phyloP scores from a whole-genome alignment of 2,888 invertebrate species.

The Nymphalis polychloros region DNA sequence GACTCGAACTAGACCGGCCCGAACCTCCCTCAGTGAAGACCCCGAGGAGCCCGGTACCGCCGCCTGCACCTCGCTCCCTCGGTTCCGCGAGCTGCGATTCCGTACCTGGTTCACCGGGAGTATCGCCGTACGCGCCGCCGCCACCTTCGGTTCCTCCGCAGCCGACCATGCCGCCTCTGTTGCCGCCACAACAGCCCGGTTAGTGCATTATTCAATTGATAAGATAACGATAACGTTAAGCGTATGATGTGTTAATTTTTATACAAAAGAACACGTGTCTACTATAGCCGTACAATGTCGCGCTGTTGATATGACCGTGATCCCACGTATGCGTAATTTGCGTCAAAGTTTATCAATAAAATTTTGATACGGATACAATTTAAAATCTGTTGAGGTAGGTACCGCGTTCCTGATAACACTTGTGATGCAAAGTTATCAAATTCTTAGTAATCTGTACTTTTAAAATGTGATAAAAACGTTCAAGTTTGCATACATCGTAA shows the following conservation, averaged over 20 bases:
- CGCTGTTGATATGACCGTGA: slow-evolving; percentile 9
- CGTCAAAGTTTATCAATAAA: slow-evolving; percentile 17
- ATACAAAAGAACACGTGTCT: slow-evolving; percentile 7
- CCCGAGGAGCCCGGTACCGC: slow-evolving; percentile 64
- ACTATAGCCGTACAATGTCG: slow-evolving; percentile 23
- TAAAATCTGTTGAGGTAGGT: slow-evolving; percentile 23
- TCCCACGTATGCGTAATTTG: slow-evolving; percentile 11
- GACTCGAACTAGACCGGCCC: slow-evolving; percentile 72
- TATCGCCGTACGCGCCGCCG: slow-evolving; percentile 69
- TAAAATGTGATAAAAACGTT: not conserved
- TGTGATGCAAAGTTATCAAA: not conserved
- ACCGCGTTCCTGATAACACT: not conserved
- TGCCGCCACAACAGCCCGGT: slow-evolving; percentile 76
- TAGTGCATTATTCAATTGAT: slow-evolving; percentile 47
- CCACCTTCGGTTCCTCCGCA: slow-evolving; percentile 83
- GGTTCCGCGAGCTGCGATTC: slow-evolving; percentile 73
- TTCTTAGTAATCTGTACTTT: not conserved
- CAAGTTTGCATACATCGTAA: not conserved
- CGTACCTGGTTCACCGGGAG: slow-evolving; percentile 70
- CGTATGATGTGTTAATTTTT: slow-evolving; percentile 20
- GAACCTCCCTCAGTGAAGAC: slow-evolving; percentile 75
- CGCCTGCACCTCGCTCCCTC: slow-evolving; percentile 61
- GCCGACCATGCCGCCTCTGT: slow-evolving; percentile 75
- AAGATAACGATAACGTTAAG: slow-evolving; percentile 26
- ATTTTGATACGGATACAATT: slow-evolving; percentile 9